phyloP scores from a whole-genome alignment of 2,797 vertebrate genomes.

The Anableps anableps region DNA sequence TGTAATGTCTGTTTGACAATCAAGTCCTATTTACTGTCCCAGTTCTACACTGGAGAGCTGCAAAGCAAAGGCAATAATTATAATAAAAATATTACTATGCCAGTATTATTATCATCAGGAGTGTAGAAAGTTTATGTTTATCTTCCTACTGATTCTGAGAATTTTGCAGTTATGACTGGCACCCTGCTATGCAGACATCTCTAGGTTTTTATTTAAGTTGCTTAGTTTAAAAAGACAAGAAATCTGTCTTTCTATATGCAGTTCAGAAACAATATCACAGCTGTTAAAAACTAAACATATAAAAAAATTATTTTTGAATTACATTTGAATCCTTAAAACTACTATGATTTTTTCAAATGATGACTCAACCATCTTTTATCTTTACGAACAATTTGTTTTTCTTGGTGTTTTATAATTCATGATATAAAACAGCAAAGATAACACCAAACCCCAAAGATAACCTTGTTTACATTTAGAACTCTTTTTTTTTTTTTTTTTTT shows the following conservation, averaged over 20 bases:
- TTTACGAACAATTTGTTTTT: neutral
- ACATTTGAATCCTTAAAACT: slow-evolving; percentile 1
- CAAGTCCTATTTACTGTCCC: slow-evolving; percentile 1
- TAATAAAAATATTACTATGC: neutral
- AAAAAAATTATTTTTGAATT: no score
- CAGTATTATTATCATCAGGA: neutral
- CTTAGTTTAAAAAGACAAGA: neutral
- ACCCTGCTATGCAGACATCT: neutral
- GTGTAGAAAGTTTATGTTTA: neutral
- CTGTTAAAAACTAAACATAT: neutral
- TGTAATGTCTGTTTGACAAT: neutral
- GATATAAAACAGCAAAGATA: no score
- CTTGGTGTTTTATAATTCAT: neutral
- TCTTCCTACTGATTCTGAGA: neutral
- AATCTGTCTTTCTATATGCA: no score
- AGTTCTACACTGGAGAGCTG: neutral
- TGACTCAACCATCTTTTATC: neutral
- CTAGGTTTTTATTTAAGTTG: slow-evolving; percentile 1
- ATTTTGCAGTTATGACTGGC: neutral
- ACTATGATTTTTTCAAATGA: slow-evolving; percentile 1
- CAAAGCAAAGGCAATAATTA: neutral
- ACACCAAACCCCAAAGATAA: neutral
- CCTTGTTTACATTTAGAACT: neutral
- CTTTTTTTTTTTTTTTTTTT: no score
- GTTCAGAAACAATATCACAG: neutral